Conservation (phyloP, 2,888 invertebrate genomes). For the Caenorhabditis plicata region DNA sequence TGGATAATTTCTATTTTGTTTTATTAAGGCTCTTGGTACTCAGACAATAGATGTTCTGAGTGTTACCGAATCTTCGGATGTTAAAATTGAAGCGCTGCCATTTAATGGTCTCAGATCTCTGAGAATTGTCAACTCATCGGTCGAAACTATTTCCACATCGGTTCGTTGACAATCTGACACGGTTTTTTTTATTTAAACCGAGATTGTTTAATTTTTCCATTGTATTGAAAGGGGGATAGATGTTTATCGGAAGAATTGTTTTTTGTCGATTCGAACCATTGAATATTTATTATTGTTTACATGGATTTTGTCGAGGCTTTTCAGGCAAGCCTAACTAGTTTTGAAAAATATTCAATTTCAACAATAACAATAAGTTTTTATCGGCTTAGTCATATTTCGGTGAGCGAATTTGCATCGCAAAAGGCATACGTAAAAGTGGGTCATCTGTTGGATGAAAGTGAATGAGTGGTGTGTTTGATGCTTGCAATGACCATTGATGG, state of each 20-base stretch:
- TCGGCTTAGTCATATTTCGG: too few relatives aligned
- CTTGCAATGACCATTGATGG: background rate
- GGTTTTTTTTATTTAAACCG: background rate
- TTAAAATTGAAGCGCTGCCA: constrained; percentile 16
- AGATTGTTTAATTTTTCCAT: too few relatives aligned
- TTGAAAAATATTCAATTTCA: too few relatives aligned
- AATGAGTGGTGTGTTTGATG: too few relatives aligned
- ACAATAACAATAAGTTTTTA: too few relatives aligned
- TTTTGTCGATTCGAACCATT: too few relatives aligned
- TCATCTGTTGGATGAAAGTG: constrained; percentile 16
- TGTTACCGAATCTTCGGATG: constrained; percentile 14
- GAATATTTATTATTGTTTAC: too few relatives aligned
- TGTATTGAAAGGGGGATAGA: too few relatives aligned
- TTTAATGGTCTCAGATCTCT: constrained; percentile 17
- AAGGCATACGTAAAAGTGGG: constrained; percentile 28
- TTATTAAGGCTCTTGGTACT: constrained; percentile 24
- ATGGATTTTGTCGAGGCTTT: too few relatives aligned
- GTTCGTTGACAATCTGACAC: constrained; percentile 2
- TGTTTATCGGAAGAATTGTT: too few relatives aligned
- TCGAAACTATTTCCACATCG: constrained; percentile 8
- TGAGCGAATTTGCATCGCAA: too few relatives aligned
- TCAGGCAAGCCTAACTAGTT: too few relatives aligned
- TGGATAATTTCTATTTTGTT: background rate
- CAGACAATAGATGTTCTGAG: constrained; percentile 30
- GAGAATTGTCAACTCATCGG: constrained; percentile 10